Evolutionary conservation across 2,888 invertebrate genomes (phyloP), one percentile per base, ranked within the genome.

Genomic region (Pecten maximus): DNA sequence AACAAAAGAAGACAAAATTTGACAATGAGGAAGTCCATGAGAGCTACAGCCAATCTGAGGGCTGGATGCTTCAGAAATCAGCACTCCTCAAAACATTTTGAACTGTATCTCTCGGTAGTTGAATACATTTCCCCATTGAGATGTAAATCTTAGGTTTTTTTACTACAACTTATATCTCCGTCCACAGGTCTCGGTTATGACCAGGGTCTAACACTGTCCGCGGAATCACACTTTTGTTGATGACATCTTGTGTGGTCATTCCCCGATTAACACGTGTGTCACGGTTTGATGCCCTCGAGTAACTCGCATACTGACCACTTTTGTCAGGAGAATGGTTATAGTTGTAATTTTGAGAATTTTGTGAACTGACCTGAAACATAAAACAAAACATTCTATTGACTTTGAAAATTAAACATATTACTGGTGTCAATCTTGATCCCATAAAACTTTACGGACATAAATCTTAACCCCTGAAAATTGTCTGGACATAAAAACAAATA

Each of bases 111-210:
- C 54, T 54, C 54, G n/a, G n/a, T n/a, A n/a, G n/a, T n/a, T n/a
- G n/a, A n/a, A n/a, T n/a, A n/a, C n/a, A n/a, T n/a, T n/a, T n/a
- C n/a, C n/a, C n/a, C n/a, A n/a, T n/a, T n/a, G n/a, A n/a, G n/a
- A n/a, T n/a, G n/a, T n/a, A n/a, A n/a, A n/a, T n/a, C n/a, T n/a
- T n/a, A n/a, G n/a, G n/a, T n/a, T n/a, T n/a, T n/a, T n/a, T n/a
- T n/a, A n/a, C n/a, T n/a, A n/a, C n/a, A n/a, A 35, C 50, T 91
- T 89, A 92, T 44, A 92, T 88, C 74, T 91, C 91, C 8, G 91
- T 92, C 40, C 92, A 92, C 23, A 92, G 88, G 19, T 91, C 91
- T 0, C 90, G 89, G 54, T 88, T 91, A 50, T 90, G 90, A 28
- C 88, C 88, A 23, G 90, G 50, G 35, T 74, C 74, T 35, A 74